phyloP scores from a whole-genome alignment of 1,140 invertebrate species.

The Solen grandis region DNA sequence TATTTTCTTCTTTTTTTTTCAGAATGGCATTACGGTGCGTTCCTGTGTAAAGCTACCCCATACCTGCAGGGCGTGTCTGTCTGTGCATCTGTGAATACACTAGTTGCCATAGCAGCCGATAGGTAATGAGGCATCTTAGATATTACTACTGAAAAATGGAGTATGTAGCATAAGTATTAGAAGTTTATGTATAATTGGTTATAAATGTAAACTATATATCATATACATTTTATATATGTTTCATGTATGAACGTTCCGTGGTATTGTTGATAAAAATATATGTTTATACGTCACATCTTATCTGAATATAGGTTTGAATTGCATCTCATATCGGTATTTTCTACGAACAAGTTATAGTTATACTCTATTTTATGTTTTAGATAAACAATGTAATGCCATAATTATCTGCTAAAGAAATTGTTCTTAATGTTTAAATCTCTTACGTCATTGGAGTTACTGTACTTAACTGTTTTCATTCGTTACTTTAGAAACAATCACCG shows the following conservation, averaged over 20 bases:
- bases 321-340: no score
- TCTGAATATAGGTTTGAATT: no score
- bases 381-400: no score
- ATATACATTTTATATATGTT: neutral
- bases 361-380: no score
- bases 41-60: constrained; percentile 95
- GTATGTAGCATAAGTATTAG: neutral
- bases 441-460: no score
- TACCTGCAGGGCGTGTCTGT: constrained; percentile 93
- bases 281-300: no score
- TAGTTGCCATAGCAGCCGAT: constrained; percentile 58
- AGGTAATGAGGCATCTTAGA: constrained; percentile 8
- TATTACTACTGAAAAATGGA: neutral
- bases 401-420: no score
- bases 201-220: neutral
- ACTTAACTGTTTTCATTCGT: no score
- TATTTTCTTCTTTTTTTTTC: constrained; percentile 43
- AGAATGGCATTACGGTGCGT: constrained; percentile 84
- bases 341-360: no score
- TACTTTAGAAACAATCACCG: no score
- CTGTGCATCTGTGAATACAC: constrained; percentile 54
- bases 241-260: neutral
- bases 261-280: neutral
- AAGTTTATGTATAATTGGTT: neutral
- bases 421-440: no score